phyloP scores from a whole-genome alignment of 1,140 invertebrate species.

The Berghia stephanieae region DNA sequence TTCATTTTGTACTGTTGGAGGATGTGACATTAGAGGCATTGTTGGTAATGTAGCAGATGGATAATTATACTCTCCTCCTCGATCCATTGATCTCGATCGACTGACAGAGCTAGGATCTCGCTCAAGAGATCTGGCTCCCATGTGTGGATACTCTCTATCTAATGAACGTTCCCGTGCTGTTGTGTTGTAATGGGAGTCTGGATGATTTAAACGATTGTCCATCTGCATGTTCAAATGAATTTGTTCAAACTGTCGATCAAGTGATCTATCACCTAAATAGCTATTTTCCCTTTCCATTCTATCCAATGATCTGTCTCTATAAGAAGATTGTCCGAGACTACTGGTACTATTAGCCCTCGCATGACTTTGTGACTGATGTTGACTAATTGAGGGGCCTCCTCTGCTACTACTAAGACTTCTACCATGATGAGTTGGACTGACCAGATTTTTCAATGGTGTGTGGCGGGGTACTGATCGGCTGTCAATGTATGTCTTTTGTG shows the following conservation, averaged over 20 bases:
- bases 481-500: constrained; percentile 37
- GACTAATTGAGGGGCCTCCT: constrained; percentile 26
- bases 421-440: constrained; percentile 39
- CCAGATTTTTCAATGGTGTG: constrained; percentile 36
- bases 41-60: constrained; percentile 29
- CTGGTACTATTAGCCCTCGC: constrained; percentile 44
- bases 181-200: constrained; percentile 36
- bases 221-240: constrained; percentile 45
- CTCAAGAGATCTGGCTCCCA: constrained; percentile 64
- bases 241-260: constrained; percentile 56
- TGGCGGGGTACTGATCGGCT: constrained; percentile 35
- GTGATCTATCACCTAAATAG: constrained; percentile 50
- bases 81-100: constrained; percentile 52
- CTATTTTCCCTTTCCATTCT: constrained; percentile 46
- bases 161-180: constrained; percentile 55
- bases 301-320: constrained; percentile 48
- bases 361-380: constrained; percentile 38
- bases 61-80: constrained; percentile 41
- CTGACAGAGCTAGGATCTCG: constrained; percentile 51
- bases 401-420: constrained; percentile 44
- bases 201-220: constrained; percentile 30
- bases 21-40: constrained; percentile 31
- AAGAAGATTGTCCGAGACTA: constrained; percentile 41
- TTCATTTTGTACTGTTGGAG: constrained; percentile 24
- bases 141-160: constrained; percentile 63